Evolutionary conservation across 2,797 vertebrate species (phyloP).

Genomic region (Etheostoma perlongum): DNA sequence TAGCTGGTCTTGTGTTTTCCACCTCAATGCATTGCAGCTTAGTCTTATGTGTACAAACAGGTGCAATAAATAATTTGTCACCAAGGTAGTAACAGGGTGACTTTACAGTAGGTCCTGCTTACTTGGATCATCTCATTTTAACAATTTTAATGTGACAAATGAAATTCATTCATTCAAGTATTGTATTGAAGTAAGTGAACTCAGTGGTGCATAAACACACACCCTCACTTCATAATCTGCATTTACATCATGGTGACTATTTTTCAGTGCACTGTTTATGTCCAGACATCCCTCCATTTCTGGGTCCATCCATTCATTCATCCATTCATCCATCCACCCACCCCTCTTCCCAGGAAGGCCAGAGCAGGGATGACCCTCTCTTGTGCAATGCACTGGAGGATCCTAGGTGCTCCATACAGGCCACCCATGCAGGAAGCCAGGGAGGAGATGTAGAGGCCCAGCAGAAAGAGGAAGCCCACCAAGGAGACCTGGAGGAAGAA

Average conservation of each 20-base stretch:
- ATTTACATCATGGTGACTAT: slow-evolving; percentile 13
- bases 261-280: slow-evolving; percentile 6
- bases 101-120: neutral
- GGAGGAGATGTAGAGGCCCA: slow-evolving; percentile 97
- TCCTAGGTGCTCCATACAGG: slow-evolving; percentile 95
- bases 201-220: slow-evolving; percentile 1
- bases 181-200: neutral
- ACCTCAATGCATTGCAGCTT: neutral
- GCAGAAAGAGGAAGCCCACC: slow-evolving; percentile 97
- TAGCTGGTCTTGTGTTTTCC: neutral
- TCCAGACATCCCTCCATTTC: slow-evolving; percentile 23
- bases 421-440: slow-evolving; percentile 99
- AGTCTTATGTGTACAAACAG: neutral
- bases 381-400: slow-evolving; percentile 96
- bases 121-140: slow-evolving; percentile 7
- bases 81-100: neutral
- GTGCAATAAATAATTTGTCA: neutral
- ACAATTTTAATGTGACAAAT: neutral
- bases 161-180: neutral
- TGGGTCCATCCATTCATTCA: slow-evolving; percentile 21
- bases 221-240: slow-evolving; percentile 8
- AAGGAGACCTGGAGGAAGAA: slow-evolving; percentile 92
- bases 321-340: slow-evolving; percentile 85
- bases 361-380: slow-evolving; percentile 94
- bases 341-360: slow-evolving; percentile 90